phyloP scores from a whole-genome alignment of 2,113 vertebrate species.

The Limnothrissa miodon region DNA sequence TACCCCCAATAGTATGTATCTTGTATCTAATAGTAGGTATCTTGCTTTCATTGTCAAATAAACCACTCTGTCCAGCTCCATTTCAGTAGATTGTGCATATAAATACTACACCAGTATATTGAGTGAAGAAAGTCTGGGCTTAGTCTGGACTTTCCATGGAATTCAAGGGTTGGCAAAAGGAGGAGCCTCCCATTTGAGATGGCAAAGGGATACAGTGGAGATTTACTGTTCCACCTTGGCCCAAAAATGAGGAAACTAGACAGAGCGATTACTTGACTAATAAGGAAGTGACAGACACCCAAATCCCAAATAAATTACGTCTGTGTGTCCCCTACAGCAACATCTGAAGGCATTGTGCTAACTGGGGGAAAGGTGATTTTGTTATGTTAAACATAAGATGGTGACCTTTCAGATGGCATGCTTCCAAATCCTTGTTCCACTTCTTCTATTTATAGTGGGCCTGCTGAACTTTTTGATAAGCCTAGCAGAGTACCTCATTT shows the following conservation, averaged over 20 bases:
- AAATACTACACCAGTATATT: background rate
- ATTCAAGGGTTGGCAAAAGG: background rate
- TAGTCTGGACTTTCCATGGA: background rate
- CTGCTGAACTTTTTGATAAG: background rate
- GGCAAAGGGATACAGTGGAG: background rate
- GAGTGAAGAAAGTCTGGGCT: background rate
- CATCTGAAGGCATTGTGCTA: constrained; percentile 12
- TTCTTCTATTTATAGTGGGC: constrained; percentile 55
- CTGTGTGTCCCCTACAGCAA: background rate
- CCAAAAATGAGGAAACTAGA: background rate
- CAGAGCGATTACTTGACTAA: background rate
- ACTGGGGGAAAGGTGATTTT: constrained; percentile 65
- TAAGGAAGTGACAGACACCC: background rate
- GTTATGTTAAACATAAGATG: constrained; percentile 55
- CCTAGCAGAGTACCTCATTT: background rate
- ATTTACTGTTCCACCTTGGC: background rate
- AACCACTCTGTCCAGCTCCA: background rate
- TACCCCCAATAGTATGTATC: too few relatives aligned
- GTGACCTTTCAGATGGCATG: constrained; percentile 59
- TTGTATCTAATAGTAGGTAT: too few relatives aligned
- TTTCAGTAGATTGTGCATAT: background rate
- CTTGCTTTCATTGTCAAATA: background rate
- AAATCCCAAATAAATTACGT: background rate
- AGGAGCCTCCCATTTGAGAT: background rate
- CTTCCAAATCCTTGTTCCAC: constrained; percentile 45